Base-by-base conservation (phyloP, 2,113 vertebrate species). In the Orthonyx spaldingii region DNA sequence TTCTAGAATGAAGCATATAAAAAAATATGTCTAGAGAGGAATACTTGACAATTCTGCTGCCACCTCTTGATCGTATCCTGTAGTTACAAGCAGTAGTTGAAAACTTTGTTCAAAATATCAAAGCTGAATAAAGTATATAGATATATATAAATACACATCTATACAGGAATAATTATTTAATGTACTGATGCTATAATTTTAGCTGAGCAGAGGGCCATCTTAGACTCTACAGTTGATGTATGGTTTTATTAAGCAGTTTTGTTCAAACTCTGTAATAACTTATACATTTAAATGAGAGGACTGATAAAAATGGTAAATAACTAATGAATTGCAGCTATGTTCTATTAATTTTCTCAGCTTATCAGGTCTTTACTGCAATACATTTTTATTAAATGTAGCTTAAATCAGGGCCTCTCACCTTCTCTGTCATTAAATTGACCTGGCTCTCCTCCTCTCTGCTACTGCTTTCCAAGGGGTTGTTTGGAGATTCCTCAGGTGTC, bases 231-330 rank as follows among this genome's bases (percentile, higher is more conserved):
- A 60, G 16, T 78, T 95, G 79, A 87, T 82, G 15, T 90, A 88
- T 0, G 0, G 41, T 59, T 94, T 92, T 88, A 60, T 92, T 86
- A 92, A 68, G 44, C 44, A 86, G 19, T 87, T 94, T 95, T 90
- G 49, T 81, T 90, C 79, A 86, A 96, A 70, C 52, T 84, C 35
- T 74, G 3, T 77, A 33, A 88, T 72, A 88, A 93, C 71, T 87
- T 96, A 70, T 8, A 84, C 68, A 49, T 90, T 93, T 84, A 90
- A 90, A 91, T 94, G 84, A 91, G 63, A 93, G 3, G 24, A 75
- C 55, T 93, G 94, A 86, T 90, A 94, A 96, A 96, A 96, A 90
- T 60, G 10, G 75, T 97, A 75, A 93, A 84, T 95, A 91, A 93
- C 24, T 81, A 92, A 94, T 90, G 68, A 95, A 87, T 92, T 95